Conservation (phyloP, 2,888 invertebrate genomes). For the Apantesis nais region DNA sequence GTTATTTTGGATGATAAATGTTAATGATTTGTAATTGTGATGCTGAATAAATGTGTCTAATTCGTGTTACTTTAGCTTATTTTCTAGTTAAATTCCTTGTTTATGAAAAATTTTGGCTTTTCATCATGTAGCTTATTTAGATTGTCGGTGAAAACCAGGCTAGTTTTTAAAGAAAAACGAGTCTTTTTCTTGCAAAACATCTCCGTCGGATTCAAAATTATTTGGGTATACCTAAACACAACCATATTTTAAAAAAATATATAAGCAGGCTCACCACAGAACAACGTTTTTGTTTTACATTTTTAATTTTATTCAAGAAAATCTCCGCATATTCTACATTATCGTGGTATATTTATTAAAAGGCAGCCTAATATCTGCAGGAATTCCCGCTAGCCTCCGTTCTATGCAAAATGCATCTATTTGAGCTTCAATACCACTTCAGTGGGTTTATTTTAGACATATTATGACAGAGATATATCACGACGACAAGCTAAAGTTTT, state of each 20-base stretch:
- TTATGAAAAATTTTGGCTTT: neutral
- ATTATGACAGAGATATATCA: neutral
- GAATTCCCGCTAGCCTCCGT: too few species aligned
- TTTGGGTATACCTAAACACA: neutral
- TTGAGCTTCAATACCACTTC: neutral
- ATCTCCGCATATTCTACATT: too few species aligned
- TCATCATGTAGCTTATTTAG: neutral
- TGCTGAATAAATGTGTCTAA: neutral
- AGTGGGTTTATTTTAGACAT: neutral
- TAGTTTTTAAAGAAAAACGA: neutral
- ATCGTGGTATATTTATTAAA: too few species aligned
- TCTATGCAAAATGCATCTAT: too few species aligned
- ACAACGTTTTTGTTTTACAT: too few species aligned
- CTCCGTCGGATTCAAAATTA: neutral
- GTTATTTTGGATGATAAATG: slow-evolving; percentile 6
- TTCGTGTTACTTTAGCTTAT: neutral
- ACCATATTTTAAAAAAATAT: neutral
- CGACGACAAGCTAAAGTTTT: too few species aligned
- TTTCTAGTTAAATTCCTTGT: neutral
- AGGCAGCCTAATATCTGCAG: too few species aligned
- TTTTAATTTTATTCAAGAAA: too few species aligned
- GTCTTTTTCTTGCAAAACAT: neutral
- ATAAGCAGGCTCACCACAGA: too few species aligned
- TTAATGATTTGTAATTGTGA: neutral
- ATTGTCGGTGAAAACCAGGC: neutral